Conservation (phyloP, 2,888 invertebrate species). For the Agriopis aurantiaria region DNA sequence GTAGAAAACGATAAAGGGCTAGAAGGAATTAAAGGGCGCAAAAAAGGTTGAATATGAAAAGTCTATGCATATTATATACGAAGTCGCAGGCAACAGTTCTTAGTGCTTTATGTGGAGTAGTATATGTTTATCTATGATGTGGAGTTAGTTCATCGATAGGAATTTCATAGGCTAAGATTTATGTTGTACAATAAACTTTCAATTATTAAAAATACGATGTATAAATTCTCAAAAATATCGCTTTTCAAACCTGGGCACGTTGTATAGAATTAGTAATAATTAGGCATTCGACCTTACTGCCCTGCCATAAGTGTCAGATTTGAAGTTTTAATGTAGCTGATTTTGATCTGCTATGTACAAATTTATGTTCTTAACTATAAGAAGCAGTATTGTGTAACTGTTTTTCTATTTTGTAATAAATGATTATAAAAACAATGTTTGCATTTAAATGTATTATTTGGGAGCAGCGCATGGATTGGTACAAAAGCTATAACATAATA, state of each 20-base stretch:
- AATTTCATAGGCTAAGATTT: no score
- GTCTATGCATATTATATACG: no score
- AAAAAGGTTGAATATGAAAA: no score
- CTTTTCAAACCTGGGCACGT: not conserved
- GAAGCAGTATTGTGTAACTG: conserved; percentile 35
- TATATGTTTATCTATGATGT: no score
- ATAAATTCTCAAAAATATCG: not conserved
- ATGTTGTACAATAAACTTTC: not conserved
- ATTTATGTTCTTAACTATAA: conserved; percentile 21
- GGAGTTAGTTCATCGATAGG: no score
- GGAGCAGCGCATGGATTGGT: conserved; percentile 44
- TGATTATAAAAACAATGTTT: conserved; percentile 36
- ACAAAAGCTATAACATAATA: conserved; percentile 54
- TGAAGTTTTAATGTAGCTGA: not conserved
- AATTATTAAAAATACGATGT: not conserved
- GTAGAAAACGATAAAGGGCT: no score
- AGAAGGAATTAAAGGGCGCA: no score
- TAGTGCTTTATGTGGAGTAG: no score
- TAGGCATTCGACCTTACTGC: conserved; percentile 7
- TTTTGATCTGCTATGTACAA: conserved; percentile 2
- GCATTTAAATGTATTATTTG: conserved; percentile 44
- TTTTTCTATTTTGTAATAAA: conserved; percentile 42
- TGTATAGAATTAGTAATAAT: not conserved
- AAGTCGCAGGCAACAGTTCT: no score
- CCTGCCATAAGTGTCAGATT: conserved; percentile 16